Percentiles rank a stretch among this genome's conserved stretches.
These are phyloP conservation scores for Cancer borealis DNA, from an alignment of 2,888 invertebrate genomes.

Conservation along the genomic window DNA sequence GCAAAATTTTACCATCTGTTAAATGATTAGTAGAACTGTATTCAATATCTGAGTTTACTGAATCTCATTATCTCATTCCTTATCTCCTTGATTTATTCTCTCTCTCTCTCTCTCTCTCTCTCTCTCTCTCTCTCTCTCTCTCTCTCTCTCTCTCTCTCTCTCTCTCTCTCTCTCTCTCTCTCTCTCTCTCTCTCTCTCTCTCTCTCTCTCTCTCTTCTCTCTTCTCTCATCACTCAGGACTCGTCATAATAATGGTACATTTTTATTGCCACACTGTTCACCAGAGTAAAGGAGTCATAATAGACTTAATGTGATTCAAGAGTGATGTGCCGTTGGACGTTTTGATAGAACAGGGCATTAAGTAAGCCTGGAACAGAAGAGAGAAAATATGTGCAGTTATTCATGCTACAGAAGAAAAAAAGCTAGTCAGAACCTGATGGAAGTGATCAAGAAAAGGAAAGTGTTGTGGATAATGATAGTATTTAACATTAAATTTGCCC, in stretches of 20 bases:
- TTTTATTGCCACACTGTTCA: constrained; percentile 31
- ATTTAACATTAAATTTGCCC: neutral
- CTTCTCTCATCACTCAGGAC: neutral
- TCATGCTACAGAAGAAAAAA: neutral
- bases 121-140: constrained; percentile 40
- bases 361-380: neutral
- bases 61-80: neutral
- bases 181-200: neutral
- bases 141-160: constrained; percentile 41
- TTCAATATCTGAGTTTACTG: neutral
- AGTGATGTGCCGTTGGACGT: neutral
- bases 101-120: constrained; percentile 40
- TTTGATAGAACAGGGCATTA: constrained; percentile 21
- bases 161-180: constrained; percentile 44
- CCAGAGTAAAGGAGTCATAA: constrained; percentile 38
- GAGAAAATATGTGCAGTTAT: neutral
- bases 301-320: neutral
- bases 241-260: constrained; percentile 38
- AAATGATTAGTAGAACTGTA: neutral
- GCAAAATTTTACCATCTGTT: neutral
- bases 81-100: neutral
- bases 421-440: constrained; percentile 6
- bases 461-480: neutral
- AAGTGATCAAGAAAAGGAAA: neutral
- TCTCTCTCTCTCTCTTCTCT: constrained; percentile 24